Percentiles rank a stretch among this genome's conserved stretches.
Evolutionary conservation across 2,113 vertebrate genomes (phyloP).

Genomic region (Meriones unguiculatus): DNA sequence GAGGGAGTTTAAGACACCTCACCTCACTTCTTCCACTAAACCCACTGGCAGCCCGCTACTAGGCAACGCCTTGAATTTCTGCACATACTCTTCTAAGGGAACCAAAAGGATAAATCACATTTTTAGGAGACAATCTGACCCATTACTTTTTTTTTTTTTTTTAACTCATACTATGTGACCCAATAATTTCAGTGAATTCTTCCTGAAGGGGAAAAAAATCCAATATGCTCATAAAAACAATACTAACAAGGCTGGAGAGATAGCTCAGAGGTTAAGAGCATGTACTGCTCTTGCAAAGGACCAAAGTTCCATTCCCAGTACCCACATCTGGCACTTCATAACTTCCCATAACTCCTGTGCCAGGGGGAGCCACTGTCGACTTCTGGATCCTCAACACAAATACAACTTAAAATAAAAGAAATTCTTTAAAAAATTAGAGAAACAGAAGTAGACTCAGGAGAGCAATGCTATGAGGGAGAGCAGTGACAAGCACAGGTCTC

Average conservation of each 20-base stretch:
- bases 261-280: background rate
- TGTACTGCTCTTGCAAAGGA: background rate
- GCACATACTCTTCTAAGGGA: background rate
- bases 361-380: background rate
- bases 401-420: background rate
- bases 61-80: background rate
- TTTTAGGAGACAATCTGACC: background rate
- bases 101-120: background rate
- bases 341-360: background rate
- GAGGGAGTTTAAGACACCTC: background rate
- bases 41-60: background rate
- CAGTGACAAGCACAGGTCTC: background rate
- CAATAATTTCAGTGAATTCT: background rate
- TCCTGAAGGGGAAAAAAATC: background rate
- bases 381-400: background rate
- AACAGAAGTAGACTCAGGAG: background rate
- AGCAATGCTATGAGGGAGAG: background rate
- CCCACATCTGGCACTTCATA: background rate
- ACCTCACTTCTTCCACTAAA: no score
- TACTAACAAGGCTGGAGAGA: no score
- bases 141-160: background rate
- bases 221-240: background rate
- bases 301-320: background rate
- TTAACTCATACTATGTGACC: background rate
- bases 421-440: background rate